A percentile compares a stretch with the other conserved stretches of the same genome.
Conservation (phyloP, 64 coral and sea anemone genomes). For the Dendrophyllia cribrosa region DNA sequence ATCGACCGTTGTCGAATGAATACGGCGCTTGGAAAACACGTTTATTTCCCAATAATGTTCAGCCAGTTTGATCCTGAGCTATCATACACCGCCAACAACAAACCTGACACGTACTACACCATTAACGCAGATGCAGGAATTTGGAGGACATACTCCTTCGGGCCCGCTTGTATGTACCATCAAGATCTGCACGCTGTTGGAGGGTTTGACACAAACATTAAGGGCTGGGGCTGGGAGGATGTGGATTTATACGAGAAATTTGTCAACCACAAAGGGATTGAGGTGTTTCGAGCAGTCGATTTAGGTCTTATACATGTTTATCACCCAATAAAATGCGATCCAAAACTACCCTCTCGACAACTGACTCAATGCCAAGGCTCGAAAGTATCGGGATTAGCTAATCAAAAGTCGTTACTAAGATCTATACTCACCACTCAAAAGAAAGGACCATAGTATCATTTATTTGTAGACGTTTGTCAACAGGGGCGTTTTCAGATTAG, state of each 20-base stretch:
- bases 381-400: constrained; percentile 72
- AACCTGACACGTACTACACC: constrained; percentile 32
- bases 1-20: constrained; percentile 87
- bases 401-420: constrained; percentile 24
- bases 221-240: constrained; percentile 92
- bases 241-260: constrained; percentile 87
- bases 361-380: constrained; percentile 58
- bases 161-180: constrained; percentile 83
- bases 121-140: constrained; percentile 81
- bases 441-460: neutral
- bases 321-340: constrained; percentile 69
- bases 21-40: constrained; percentile 74
- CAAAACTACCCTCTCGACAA: constrained; percentile 62
- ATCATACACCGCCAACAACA: constrained; percentile 20
- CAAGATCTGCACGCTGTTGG: constrained; percentile 79
- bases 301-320: constrained; percentile 90
- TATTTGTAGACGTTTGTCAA: no score
- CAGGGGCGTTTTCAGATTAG: no score
- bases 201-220: constrained; percentile 91
- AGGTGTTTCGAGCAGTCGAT: constrained; percentile 81
- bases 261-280: constrained; percentile 50
- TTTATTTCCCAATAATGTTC: constrained; percentile 96
- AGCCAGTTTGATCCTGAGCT: constrained; percentile 85
- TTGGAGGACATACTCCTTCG: constrained; percentile 90
- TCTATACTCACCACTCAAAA: neutral